These are phyloP conservation scores for Coenonympha glycerion DNA, from an alignment of 2,888 invertebrate species.

Conservation along the genomic window DNA sequence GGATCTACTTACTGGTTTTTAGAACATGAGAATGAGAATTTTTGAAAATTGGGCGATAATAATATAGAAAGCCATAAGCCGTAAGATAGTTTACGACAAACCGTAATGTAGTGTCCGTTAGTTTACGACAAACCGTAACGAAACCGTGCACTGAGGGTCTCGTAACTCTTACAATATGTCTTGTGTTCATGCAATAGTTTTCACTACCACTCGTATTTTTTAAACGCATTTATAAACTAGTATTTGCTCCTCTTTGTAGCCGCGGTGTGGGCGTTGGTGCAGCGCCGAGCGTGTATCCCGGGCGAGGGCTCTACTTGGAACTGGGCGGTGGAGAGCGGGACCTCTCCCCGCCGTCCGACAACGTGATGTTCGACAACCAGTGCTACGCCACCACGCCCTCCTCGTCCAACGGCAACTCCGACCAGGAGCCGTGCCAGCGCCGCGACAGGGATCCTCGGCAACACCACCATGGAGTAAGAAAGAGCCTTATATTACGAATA, in stretches of 20 bases:
- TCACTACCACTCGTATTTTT: too few species aligned
- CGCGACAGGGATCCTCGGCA: conserved; percentile 71
- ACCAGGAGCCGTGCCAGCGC: conserved; percentile 84
- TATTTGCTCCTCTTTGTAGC: conserved; percentile 30
- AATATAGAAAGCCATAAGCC: too few species aligned
- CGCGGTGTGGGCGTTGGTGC: conserved; percentile 68
- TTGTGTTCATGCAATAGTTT: neutral
- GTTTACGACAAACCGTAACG: too few species aligned
- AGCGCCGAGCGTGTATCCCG: conserved; percentile 78
- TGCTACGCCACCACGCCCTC: conserved; percentile 96
- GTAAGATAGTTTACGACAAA: too few species aligned
- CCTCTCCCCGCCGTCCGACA: conserved; percentile 91
- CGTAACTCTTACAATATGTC: too few species aligned
- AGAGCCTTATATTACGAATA: too few species aligned
- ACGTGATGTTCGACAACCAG: conserved; percentile 95
- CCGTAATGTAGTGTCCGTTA: too few species aligned
- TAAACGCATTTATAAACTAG: too few species aligned
- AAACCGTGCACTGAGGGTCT: too few species aligned
- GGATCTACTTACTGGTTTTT: too few species aligned
- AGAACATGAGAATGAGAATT: too few species aligned
- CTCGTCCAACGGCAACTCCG: conserved; percentile 93
- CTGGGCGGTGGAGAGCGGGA: conserved; percentile 80
- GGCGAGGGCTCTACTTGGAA: conserved; percentile 85
- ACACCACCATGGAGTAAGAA: conserved; percentile 79
- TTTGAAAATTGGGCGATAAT: too few species aligned